Evolutionary conservation across 2,888 invertebrate species (phyloP), one percentile per base, ranked within the genome.

Genomic region (Criorhina ranunculi): DNA sequence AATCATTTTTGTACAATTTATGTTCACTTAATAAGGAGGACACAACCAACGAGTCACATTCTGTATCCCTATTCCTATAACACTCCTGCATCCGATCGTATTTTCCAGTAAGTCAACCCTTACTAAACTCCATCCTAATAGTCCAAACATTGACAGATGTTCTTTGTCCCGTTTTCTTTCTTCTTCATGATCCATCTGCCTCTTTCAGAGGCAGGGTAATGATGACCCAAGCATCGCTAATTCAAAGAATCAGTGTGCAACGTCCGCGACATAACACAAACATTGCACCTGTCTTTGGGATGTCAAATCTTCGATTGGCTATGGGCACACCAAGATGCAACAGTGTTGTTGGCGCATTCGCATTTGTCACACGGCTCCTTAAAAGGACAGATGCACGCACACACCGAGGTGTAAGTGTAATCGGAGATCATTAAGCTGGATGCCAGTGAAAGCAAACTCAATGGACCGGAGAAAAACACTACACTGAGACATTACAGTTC

Each of bases 401-500:
- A 37, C 37, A 62, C 62, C 35, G 24, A 15, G 33, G 8, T 24
- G 24, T 24, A 24, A 24, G 35, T 75, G 85, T 66, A 85, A 85
- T 66, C 46, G 62, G 80, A 85, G 80, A 76, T 66, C 75, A 59
- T 76, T 53, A 69, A 79, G 70, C 75, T 85, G 85, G 70, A 80
- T 75, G 80, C 62, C 79, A 85, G 46, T 24, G 15, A 33, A n/a
- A n/a, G n/a, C n/a, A n/a, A n/a, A 73, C 17, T 59, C 59, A 72
- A 46, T 83, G 59, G 49, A 55, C n/a, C 57, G 33, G 8, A 29
- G 37, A 66, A 15, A 66, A 15, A 5, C 2, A 15, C 31, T 31
- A 11, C 8, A 19, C 49, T 31, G 46, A 24, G 12, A 17, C 42
- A 17, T 49, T 40, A 19, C 24, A 24, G 24, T 24, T 24, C 24